A percentile compares a stretch with the other conserved stretches of the same genome.
Evolutionary conservation across 1,140 invertebrate species (phyloP).

Genomic region (Anastatus disparis): DNA sequence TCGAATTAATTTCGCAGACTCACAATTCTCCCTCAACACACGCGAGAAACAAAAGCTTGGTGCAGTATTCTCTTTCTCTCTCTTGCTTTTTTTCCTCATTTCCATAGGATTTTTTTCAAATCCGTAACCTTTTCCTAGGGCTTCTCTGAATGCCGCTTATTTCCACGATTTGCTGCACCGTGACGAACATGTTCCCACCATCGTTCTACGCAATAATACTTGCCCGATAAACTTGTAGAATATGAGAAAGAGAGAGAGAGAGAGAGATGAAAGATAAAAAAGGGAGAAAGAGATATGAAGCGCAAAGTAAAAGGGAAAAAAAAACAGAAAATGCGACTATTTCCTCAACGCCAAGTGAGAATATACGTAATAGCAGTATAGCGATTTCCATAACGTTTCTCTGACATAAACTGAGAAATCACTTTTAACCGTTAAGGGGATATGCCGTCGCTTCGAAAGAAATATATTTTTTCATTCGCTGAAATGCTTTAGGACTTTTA

Average conservation of each 20-base stretch:
- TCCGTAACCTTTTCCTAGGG: slow-evolving; percentile 12
- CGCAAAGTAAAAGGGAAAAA: not conserved
- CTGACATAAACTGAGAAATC: slow-evolving; percentile 10
- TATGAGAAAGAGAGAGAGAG: not conserved
- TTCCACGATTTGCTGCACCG: slow-evolving; percentile 10
- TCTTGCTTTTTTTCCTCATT: not conserved
- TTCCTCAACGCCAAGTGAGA: not conserved
- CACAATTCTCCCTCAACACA: slow-evolving; percentile 4
- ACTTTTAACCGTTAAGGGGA: slow-evolving; percentile 9
- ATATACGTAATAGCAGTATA: slow-evolving; percentile 1
- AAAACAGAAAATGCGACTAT: slow-evolving; percentile 16
- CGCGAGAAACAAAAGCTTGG: slow-evolving; percentile 20
- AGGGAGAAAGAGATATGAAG: not conserved
- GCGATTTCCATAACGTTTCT: slow-evolving; percentile 20
- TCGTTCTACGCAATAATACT: slow-evolving; percentile 35
- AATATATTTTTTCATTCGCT: slow-evolving; percentile 10
- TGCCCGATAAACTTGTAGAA: slow-evolving; percentile 2
- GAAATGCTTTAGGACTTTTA: not conserved
- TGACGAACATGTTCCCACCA: slow-evolving; percentile 56
- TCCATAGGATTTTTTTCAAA: slow-evolving; percentile 33
- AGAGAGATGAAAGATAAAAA: not conserved
- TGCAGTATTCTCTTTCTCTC: not conserved
- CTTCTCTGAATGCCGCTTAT: slow-evolving; percentile 12
- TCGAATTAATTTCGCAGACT: slow-evolving; percentile 24
- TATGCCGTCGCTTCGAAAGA: not conserved